Evolutionary conservation across 2,113 vertebrate genomes (phyloP).

Genomic region (Cyanistes caeruleus): DNA sequence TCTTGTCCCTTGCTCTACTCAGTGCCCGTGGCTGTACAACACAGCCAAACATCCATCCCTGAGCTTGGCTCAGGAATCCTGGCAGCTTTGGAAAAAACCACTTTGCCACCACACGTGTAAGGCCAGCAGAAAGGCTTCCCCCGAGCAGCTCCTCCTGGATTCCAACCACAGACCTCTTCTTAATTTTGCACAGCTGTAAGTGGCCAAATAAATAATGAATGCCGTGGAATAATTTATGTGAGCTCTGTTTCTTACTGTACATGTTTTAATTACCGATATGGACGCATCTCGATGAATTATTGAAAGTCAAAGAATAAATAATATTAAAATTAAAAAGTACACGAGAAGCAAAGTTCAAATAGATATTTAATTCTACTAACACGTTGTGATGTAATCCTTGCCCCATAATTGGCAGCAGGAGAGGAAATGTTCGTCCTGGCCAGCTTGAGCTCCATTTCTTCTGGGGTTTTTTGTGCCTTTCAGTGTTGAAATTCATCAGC

Average conservation of each 20-base stretch:
- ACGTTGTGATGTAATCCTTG: neutral
- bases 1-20: neutral
- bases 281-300: constrained; percentile 44
- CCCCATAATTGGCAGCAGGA: neutral
- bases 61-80: neutral
- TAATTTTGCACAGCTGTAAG: constrained; percentile 43
- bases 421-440: neutral
- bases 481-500: neutral
- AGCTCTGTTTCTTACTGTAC: constrained; percentile 34
- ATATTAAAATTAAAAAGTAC: constrained; percentile 54
- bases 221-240: constrained; percentile 32
- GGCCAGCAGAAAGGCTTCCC: neutral
- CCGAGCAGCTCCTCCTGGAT: neutral
- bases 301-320: constrained; percentile 62
- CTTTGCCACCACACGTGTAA: neutral
- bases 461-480: neutral
- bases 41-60: rapidly evolving
- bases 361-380: constrained; percentile 9
- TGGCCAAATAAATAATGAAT: constrained; percentile 67
- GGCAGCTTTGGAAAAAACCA: neutral
- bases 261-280: constrained; percentile 54
- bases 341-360: constrained; percentile 30
- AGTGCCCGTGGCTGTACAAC: neutral
- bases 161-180: neutral
- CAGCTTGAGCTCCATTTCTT: neutral